A percentile compares a stretch with the other conserved stretches of the same genome.
Conservation (phyloP, 1,140 invertebrate species). For the Zaprionus africanus region DNA sequence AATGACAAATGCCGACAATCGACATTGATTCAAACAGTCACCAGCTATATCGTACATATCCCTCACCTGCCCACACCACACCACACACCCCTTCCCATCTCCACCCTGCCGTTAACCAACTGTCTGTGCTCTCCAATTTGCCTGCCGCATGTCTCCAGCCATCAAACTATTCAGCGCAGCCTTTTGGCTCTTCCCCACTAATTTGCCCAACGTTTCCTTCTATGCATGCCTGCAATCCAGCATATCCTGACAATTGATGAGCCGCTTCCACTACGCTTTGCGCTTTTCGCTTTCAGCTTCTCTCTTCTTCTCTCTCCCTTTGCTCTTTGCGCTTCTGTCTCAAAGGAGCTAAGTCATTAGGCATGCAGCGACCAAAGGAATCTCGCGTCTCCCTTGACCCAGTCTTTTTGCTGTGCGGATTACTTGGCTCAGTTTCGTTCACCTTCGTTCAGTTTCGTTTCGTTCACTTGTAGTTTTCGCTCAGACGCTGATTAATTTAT, state of each 20-base stretch:
- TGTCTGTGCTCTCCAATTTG: constrained; percentile 6
- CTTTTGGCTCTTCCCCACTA: constrained; percentile 51
- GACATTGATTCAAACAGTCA: constrained; percentile 31
- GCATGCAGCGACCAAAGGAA: constrained; percentile 34
- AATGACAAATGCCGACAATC: constrained; percentile 78
- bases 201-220: constrained; percentile 49
- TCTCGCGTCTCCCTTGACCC: not conserved
- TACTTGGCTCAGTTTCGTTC: not conserved
- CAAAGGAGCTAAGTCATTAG: constrained; percentile 47
- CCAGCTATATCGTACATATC: not conserved
- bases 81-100: not conserved
- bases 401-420: constrained; percentile 37
- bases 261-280: constrained; percentile 19
- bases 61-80: not conserved
- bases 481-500: constrained; percentile 54
- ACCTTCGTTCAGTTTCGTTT: constrained; percentile 15
- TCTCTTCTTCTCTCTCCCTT: not conserved
- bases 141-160: not conserved
- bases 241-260: constrained; percentile 47
- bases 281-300: not conserved
- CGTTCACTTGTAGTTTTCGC: constrained; percentile 21
- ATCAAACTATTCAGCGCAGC: constrained; percentile 6
- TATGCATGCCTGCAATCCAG: constrained; percentile 17
- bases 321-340: not conserved
- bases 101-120: not conserved